phyloP scores from a whole-genome alignment of 1,140 invertebrate species.

The Periplaneta americana region DNA sequence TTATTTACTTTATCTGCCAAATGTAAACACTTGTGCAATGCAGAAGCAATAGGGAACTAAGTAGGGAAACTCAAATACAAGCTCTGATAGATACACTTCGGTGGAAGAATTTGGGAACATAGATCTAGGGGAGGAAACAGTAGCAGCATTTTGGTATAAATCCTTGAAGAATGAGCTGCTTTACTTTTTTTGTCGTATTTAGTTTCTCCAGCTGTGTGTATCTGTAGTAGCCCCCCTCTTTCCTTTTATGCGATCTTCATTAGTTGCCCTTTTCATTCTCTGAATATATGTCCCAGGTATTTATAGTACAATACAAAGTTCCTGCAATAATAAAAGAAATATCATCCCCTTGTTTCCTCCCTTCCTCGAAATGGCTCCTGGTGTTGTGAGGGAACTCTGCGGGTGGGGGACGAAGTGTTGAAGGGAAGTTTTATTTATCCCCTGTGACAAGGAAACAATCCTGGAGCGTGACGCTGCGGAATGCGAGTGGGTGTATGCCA shows the following conservation, averaged over 20 bases:
- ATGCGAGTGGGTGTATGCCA: background rate
- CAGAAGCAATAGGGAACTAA: too few species aligned
- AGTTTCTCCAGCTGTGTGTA: too few species aligned
- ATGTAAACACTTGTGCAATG: too few species aligned
- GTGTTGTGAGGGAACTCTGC: background rate
- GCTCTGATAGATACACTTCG: too few species aligned
- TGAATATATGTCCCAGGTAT: background rate
- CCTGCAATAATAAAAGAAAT: background rate
- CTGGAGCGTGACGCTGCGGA: background rate
- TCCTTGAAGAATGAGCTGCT: too few species aligned
- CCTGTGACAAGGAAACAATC: background rate
- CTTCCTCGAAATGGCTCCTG: background rate
- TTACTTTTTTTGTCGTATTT: too few species aligned
- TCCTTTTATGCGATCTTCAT: background rate
- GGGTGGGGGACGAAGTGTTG: background rate
- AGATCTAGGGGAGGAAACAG: too few species aligned
- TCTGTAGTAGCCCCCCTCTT: too few species aligned
- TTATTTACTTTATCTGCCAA: too few species aligned
- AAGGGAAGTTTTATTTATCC: background rate
- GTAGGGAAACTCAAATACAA: too few species aligned
- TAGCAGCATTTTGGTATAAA: too few species aligned
- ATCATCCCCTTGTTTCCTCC: background rate
- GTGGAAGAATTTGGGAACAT: too few species aligned
- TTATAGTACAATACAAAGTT: background rate
- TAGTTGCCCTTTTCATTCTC: background rate